A percentile compares a stretch with the other conserved stretches of the same genome.
Conservation (phyloP, 2,888 invertebrate genomes). For the Coremacera marginata region DNA sequence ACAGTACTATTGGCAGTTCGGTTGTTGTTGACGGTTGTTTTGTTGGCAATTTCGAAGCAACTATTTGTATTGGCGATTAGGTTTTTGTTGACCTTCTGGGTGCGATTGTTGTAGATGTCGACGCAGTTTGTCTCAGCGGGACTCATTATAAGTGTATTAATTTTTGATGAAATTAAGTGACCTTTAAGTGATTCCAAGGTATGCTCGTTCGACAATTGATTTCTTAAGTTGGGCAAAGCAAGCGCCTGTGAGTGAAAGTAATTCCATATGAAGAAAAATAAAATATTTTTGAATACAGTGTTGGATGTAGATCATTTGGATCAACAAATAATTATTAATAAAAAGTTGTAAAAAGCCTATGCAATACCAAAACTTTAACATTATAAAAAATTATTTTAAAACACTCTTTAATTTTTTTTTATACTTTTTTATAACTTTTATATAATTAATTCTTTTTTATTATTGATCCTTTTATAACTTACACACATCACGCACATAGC, state of each 20-base stretch:
- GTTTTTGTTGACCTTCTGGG: slow-evolving; percentile 43
- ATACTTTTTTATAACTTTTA: too few species aligned
- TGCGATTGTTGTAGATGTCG: slow-evolving; percentile 51
- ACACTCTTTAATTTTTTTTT: too few species aligned
- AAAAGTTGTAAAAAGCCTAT: too few species aligned
- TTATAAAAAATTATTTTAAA: too few species aligned
- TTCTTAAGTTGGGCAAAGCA: slow-evolving; percentile 40
- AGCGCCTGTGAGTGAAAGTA: slow-evolving; percentile 48
- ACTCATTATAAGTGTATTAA: slow-evolving; percentile 46
- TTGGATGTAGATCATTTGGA: too few species aligned
- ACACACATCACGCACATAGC: slow-evolving; percentile 51
- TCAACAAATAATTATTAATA: too few species aligned
- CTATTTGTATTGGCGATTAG: slow-evolving; percentile 51
- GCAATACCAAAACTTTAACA: too few species aligned
- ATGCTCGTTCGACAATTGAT: background rate
- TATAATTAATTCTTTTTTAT: too few species aligned
- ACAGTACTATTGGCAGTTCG: slow-evolving; percentile 47
- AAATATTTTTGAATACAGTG: background rate
- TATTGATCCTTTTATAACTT: slow-evolving; percentile 43
- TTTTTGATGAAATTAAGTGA: slow-evolving; percentile 41
- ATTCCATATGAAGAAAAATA: too few species aligned
- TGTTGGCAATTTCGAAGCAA: slow-evolving; percentile 56
- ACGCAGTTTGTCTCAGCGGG: slow-evolving; percentile 50
- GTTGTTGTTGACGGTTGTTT: slow-evolving; percentile 46
- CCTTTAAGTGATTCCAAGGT: slow-evolving; percentile 51